These are phyloP conservation scores for Laticauda colubrina DNA, from an alignment of 2,113 vertebrate species.

Conservation along the genomic window DNA sequence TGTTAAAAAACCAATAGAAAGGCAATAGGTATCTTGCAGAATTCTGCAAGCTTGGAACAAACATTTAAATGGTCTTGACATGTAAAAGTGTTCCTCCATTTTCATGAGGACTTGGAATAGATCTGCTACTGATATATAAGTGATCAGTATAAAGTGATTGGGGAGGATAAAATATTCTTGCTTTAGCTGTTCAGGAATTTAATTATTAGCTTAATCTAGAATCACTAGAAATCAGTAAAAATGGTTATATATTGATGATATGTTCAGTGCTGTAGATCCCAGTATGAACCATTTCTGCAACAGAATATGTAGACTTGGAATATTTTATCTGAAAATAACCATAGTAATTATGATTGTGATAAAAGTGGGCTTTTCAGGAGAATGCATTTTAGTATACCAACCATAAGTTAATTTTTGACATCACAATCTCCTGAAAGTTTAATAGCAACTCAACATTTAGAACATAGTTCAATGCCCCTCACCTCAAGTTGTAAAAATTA, in stretches of 20 bases:
- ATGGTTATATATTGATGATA: background rate
- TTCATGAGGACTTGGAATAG: background rate
- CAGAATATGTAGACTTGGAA: background rate
- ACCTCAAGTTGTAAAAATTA: background rate
- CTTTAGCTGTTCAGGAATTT: background rate
- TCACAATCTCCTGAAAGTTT: background rate
- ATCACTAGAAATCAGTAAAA: background rate
- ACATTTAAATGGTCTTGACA: background rate
- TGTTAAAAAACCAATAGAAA: background rate
- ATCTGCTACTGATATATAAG: background rate
- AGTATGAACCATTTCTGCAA: background rate
- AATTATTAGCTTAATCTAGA: background rate
- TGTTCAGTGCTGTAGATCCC: background rate
- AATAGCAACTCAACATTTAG: background rate
- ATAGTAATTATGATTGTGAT: background rate
- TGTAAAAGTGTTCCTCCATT: background rate
- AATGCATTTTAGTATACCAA: background rate
- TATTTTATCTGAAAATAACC: background rate
- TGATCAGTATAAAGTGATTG: background rate
- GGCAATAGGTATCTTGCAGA: background rate
- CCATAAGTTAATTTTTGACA: background rate
- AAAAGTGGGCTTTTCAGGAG: background rate
- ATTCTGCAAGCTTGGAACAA: background rate
- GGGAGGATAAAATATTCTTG: background rate
- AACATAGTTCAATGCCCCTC: background rate